These are phyloP conservation scores for Tonatia bakeri DNA, from an alignment of 2,113 vertebrate genomes.

Conservation along the genomic window DNA sequence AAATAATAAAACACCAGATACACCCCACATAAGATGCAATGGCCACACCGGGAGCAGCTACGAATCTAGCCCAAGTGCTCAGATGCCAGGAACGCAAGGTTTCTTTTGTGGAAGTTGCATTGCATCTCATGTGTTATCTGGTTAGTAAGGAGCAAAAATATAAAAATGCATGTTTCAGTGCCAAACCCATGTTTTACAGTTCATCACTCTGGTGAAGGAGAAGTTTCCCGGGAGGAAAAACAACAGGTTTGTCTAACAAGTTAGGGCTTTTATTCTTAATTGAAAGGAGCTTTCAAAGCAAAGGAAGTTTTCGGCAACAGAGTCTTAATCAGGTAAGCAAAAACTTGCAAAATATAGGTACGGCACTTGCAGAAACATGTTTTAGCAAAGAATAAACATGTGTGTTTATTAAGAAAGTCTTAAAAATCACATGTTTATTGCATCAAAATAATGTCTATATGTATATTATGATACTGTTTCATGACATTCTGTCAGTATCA, in stretches of 20 bases:
- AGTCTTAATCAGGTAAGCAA: constrained; percentile 66
- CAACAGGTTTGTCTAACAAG: constrained; percentile 58
- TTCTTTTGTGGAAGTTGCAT: constrained; percentile 84
- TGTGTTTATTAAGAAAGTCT: constrained; percentile 96
- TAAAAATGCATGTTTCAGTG: constrained; percentile 99
- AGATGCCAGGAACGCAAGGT: constrained; percentile 75
- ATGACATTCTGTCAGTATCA: constrained; percentile 99
- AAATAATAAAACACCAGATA: constrained; percentile 99
- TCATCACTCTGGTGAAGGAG: constrained; percentile 67
- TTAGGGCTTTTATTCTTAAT: constrained; percentile 58
- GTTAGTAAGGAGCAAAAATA: constrained; percentile 99
- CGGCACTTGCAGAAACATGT: constrained; percentile 99
- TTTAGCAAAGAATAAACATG: constrained; percentile 99
- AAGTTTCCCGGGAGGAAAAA: constrained; percentile 55
- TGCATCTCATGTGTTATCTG: constrained; percentile 99
- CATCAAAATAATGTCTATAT: constrained; percentile 99
- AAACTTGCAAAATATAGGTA: constrained; percentile 94
- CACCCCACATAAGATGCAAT: constrained; percentile 99
- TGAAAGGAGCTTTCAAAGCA: constrained; percentile 30
- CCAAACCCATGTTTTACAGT: constrained; percentile 97
- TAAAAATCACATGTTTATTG: constrained; percentile 99
- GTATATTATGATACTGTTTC: constrained; percentile 99
- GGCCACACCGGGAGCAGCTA: constrained; percentile 77
- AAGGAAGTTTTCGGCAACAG: constrained; percentile 11
- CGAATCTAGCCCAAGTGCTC: constrained; percentile 73